phyloP scores from a whole-genome alignment of 2,113 vertebrate genomes.

The Pteruthius melanotis region DNA sequence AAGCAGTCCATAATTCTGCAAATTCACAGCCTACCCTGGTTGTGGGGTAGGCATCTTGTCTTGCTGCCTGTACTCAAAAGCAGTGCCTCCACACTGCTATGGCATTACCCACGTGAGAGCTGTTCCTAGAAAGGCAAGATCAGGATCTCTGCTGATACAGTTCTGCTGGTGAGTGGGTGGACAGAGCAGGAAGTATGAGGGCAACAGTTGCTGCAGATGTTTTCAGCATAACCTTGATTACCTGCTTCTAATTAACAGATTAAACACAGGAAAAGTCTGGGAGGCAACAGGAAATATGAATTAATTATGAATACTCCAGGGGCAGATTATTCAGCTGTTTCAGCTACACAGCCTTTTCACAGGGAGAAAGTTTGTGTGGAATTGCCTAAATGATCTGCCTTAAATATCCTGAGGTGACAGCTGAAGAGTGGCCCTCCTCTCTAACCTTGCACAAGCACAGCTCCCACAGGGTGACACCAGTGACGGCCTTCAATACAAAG shows the following conservation, averaged over 20 bases:
- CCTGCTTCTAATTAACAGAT: constrained; percentile 38
- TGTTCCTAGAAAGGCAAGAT: constrained; percentile 17
- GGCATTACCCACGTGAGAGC: background rate
- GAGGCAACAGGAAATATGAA: background rate
- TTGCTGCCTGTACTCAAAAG: background rate
- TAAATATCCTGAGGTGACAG: background rate
- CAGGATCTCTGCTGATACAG: background rate
- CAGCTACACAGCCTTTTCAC: background rate
- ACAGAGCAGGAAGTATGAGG: background rate
- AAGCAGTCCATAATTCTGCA: background rate
- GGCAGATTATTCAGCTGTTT: background rate
- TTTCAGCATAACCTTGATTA: constrained; percentile 16
- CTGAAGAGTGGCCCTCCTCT: background rate
- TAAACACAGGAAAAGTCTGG: constrained; percentile 18
- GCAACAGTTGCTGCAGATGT: background rate
- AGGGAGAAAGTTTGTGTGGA: background rate
- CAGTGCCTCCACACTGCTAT: background rate
- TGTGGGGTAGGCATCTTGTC: background rate
- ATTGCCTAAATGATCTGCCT: background rate
- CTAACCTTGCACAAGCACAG: background rate
- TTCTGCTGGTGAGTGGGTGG: background rate
- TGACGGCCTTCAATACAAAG: background rate
- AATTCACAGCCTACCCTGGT: background rate
- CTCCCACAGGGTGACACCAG: background rate
- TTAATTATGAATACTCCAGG: constrained; percentile 18